Conservation (phyloP, 35 echinoderm and acorn worm species). For the Heliocidaris erythrogramma region DNA sequence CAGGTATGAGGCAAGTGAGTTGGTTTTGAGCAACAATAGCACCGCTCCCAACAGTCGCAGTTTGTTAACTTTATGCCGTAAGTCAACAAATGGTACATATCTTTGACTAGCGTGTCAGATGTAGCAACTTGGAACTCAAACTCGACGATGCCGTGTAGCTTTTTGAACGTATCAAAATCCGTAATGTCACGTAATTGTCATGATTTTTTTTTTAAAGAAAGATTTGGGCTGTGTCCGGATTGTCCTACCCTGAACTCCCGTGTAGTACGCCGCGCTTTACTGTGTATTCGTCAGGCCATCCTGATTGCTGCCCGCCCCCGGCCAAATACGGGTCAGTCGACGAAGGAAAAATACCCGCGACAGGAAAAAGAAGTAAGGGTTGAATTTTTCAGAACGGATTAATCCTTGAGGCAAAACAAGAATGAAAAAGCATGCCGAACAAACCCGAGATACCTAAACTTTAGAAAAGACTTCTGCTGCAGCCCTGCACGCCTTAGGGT, state of each 20-base stretch:
- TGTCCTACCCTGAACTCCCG: slow-evolving; percentile 37
- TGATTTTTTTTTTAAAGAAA: background rate
- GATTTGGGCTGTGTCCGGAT: background rate
- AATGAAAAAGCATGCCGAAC: slow-evolving; percentile 53
- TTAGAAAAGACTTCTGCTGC: slow-evolving; percentile 30
- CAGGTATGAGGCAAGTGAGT: slow-evolving; percentile 35
- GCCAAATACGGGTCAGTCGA: slow-evolving; percentile 63
- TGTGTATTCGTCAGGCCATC: slow-evolving; percentile 44
- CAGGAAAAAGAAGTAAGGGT: slow-evolving; percentile 66
- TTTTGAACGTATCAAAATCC: background rate
- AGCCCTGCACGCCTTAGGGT: background rate
- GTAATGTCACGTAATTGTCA: background rate
- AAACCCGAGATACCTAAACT: slow-evolving; percentile 40
- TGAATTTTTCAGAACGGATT: slow-evolving; percentile 83
- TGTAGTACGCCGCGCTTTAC: background rate
- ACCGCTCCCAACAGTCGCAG: slow-evolving; percentile 40
- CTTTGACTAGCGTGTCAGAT: background rate
- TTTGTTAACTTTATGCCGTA: slow-evolving; percentile 21
- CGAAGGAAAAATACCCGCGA: slow-evolving; percentile 46
- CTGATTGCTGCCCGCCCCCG: slow-evolving; percentile 69
- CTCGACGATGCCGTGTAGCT: background rate
- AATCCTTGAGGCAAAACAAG: slow-evolving; percentile 53
- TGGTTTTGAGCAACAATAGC: slow-evolving; percentile 33
- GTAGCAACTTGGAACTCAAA: slow-evolving; percentile 24
- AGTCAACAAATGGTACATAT: slow-evolving; percentile 45